Percentiles rank a stretch among this genome's conserved stretches.
These are phyloP conservation scores for Chrysomallon squamiferum DNA, from an alignment of 1,140 invertebrate species.

Conservation along the genomic window DNA sequence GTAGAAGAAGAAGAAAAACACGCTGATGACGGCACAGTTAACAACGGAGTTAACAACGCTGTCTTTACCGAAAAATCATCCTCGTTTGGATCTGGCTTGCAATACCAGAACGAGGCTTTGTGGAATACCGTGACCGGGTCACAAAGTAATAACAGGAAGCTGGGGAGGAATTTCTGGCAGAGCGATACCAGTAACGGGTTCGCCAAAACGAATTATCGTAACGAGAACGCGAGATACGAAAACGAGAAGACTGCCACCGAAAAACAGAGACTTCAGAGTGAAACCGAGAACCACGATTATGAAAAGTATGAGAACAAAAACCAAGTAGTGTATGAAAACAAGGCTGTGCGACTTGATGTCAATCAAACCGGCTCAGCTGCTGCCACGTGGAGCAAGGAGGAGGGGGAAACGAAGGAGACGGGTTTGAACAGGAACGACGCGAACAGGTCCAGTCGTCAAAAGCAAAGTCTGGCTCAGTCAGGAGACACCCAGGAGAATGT, in stretches of 20 bases:
- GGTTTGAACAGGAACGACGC: not conserved
- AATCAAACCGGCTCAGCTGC: not conserved
- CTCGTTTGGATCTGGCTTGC: not conserved
- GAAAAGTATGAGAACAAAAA: too few species aligned
- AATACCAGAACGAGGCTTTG: conserved; percentile 8
- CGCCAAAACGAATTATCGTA: too few species aligned
- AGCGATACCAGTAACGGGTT: not conserved
- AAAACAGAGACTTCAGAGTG: too few species aligned
- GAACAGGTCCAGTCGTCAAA: not conserved
- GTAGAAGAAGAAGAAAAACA: not conserved
- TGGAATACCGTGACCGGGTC: conserved; percentile 14
- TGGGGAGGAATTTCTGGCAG: not conserved
- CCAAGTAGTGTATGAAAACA: not conserved
- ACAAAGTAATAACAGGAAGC: conserved; percentile 6
- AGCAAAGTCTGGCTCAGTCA: not conserved
- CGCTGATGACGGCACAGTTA: not conserved
- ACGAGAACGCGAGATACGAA: too few species aligned
- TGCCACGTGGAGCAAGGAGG: not conserved
- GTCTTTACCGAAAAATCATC: not conserved
- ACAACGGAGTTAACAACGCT: not conserved
- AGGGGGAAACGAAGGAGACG: not conserved
- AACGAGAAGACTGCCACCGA: too few species aligned
- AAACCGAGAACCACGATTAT: too few species aligned
- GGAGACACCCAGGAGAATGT: not conserved
- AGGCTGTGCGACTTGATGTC: not conserved